phyloP scores from a whole-genome alignment of 2,797 vertebrate genomes.

The Avahi laniger region DNA sequence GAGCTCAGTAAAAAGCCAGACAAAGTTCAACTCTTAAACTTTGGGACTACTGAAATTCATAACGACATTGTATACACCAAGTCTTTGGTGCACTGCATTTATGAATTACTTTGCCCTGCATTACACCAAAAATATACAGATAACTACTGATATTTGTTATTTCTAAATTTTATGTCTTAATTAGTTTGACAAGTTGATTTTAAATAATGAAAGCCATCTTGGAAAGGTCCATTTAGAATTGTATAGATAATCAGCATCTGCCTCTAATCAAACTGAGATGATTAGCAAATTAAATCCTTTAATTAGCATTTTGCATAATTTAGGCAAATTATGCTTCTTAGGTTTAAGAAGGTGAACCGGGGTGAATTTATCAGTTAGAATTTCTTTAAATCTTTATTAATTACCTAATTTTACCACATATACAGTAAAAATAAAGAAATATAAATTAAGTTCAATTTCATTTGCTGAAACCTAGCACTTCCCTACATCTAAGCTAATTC shows the following conservation, averaged over 20 bases:
- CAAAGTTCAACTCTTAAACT: constrained; percentile 16
- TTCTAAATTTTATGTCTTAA: constrained; percentile 67
- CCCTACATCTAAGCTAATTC: constrained; percentile 43
- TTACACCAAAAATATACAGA: neutral
- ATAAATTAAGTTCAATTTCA: constrained; percentile 49
- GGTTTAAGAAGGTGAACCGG: constrained; percentile 78
- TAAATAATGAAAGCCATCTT: constrained; percentile 75
- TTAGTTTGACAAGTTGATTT: constrained; percentile 75
- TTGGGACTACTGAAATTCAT: neutral
- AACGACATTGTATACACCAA: neutral
- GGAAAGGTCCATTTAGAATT: constrained; percentile 78
- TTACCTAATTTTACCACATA: constrained; percentile 60
- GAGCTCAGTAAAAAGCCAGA: neutral
- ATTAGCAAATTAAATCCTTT: constrained; percentile 83
- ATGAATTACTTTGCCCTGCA: neutral
- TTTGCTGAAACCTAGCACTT: constrained; percentile 54
- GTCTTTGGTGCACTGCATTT: neutral
- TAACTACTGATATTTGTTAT: constrained; percentile 40
- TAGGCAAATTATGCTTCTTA: constrained; percentile 76
- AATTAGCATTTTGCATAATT: constrained; percentile 82
- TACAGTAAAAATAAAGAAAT: constrained; percentile 58
- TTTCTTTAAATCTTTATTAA: constrained; percentile 77
- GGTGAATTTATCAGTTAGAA: constrained; percentile 61
- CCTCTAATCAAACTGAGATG: constrained; percentile 81
- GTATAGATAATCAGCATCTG: constrained; percentile 81